Evolutionary conservation across 1,140 invertebrate genomes (phyloP), one percentile per base, ranked within the genome.

Genomic region (Rhagoletis pomonella): DNA sequence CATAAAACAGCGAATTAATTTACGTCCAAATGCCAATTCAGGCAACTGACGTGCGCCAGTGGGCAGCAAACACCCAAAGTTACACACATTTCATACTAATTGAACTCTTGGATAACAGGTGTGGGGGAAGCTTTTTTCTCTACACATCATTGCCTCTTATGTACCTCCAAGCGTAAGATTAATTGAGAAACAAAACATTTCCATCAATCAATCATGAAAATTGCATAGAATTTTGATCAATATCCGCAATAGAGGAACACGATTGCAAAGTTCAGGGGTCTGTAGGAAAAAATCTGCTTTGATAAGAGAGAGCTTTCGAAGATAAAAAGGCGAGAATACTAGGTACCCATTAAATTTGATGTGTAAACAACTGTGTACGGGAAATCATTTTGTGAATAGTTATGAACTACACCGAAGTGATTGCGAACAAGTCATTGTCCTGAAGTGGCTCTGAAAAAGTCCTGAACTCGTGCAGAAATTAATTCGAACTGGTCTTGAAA

Each of bases 161-260:
- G 73, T 42, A n/a, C 73, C 47, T 50, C 47, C 58, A 60, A 60
- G 39, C 1, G 39, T 4, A 86, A 86, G 86, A 86, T 86, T 86
- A 86, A 86, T 81, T 86, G 64, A 17, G 29, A 77, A 87, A 59
- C 19, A 29, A 87, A 87, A 87, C 86, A 87, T 77, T n/a, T n/a
- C 55, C 67, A 87, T 87, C 86, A 81, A 58, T 87, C 86, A 87
- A 86, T 86, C 86, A 87, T 85, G 29, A 67, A 84, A 87, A 87
- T 85, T 87, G 87, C 81, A 87, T 69, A 69, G 60, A 87, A 29
- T 87, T 87, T 87, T 85, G 87, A 85, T 67, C 87, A 85, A 85
- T 87, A 87, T 69, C 81, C 87, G 87, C 81, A 69, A 50, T 44
- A 58, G 14, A 87, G 12, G 59, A 87, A 87, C 44, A 44, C 42